Percentiles rank a stretch among this genome's conserved stretches.
phyloP scores from a whole-genome alignment of 2,113 vertebrate genomes.

The Tamias sibiricus region DNA sequence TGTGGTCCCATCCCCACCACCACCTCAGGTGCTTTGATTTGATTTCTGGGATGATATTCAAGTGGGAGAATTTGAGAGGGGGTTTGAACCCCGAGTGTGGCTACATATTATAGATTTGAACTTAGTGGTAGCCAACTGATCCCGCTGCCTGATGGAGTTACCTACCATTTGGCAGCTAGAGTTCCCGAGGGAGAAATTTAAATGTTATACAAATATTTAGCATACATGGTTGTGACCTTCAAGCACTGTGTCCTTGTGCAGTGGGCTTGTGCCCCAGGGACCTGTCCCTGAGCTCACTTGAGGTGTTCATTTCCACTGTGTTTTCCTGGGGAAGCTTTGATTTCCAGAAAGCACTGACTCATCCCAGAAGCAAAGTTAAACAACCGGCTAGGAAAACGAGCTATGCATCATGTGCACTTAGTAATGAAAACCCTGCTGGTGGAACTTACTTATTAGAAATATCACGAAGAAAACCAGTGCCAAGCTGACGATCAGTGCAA shows the following conservation, averaged over 20 bases:
- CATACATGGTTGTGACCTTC: neutral
- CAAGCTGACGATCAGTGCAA: constrained; percentile 84
- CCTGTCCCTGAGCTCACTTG: neutral
- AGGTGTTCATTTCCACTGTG: accelerated
- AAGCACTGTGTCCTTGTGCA: neutral
- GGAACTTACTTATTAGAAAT: constrained; percentile 87
- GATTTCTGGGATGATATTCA: neutral
- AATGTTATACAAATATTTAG: neutral
- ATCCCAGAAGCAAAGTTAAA: neutral
- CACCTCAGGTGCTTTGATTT: neutral
- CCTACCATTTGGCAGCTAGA: neutral
- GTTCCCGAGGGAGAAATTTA: neutral
- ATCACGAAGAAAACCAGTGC: constrained; percentile 87
- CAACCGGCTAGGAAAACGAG: neutral
- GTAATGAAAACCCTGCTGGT: neutral
- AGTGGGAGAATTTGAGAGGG: neutral
- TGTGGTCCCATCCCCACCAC: neutral
- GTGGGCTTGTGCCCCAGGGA: no score
- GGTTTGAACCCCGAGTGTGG: neutral
- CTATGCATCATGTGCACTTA: neutral
- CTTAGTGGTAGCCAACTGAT: neutral
- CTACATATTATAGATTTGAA: neutral
- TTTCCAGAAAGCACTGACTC: neutral
- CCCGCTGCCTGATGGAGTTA: neutral
- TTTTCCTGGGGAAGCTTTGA: neutral